Evolutionary conservation across 2,113 vertebrate genomes (phyloP).

Genomic region (Elephantulus edwardii): DNA sequence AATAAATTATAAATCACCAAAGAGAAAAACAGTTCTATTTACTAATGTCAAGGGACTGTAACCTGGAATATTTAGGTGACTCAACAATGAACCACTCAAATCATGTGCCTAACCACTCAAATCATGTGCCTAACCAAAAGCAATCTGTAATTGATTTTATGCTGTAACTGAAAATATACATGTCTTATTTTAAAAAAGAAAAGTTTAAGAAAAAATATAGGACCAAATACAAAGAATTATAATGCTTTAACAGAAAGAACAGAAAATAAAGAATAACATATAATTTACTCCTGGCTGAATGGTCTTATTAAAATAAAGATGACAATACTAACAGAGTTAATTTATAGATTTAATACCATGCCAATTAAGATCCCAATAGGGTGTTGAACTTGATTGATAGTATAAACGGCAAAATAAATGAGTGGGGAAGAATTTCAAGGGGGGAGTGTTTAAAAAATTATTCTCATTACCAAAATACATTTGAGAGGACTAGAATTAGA

Average conservation of each 20-base stretch:
- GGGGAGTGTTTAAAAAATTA: conserved; percentile 29
- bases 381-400: conserved; percentile 34
- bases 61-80: not conserved
- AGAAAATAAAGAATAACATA: conserved; percentile 25
- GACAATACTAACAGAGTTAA: conserved; percentile 41
- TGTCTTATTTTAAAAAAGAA: conserved; percentile 43
- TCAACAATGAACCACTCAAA: conserved; percentile 41
- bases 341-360: conserved; percentile 60
- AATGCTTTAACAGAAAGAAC: conserved; percentile 43
- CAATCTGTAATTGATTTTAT: conserved; percentile 52
- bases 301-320: conserved; percentile 49
- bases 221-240: conserved; percentile 37
- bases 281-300: conserved; percentile 5
- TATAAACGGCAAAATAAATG: conserved; percentile 55
- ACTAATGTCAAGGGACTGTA: not conserved
- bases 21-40: conserved; percentile 50
- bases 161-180: conserved; percentile 4
- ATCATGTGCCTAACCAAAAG: conserved; percentile 21
- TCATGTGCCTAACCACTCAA: conserved; percentile 32
- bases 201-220: not conserved
- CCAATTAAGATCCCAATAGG: conserved; percentile 1
- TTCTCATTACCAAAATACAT: conserved; percentile 53
- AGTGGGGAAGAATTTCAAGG: conserved; percentile 16
- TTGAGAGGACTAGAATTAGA: conserved; percentile 23
- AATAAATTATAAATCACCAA: not conserved